A percentile compares a stretch with the other conserved stretches of the same genome.
phyloP scores from a whole-genome alignment of 2,797 vertebrate species.

The Rhinophrynus dorsalis region DNA sequence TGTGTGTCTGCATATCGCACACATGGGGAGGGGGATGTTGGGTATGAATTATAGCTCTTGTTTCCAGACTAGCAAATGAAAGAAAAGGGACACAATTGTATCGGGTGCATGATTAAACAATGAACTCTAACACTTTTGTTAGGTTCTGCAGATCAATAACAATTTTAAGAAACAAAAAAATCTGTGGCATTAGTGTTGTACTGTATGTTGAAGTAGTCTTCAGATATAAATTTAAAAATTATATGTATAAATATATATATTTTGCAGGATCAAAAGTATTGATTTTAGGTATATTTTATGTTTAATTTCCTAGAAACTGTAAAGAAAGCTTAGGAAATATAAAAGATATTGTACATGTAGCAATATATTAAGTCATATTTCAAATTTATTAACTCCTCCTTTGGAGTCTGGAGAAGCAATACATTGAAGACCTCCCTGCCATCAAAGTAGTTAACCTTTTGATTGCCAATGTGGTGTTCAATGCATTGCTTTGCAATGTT shows the following conservation, averaged over 20 bases:
- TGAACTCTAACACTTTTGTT: constrained; percentile 55
- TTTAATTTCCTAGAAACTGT: constrained; percentile 52
- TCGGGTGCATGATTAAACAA: constrained; percentile 48
- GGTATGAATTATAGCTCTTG: background rate
- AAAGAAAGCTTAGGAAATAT: constrained; percentile 14
- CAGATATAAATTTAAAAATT: constrained; percentile 60
- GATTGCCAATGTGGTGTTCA: too few relatives aligned
- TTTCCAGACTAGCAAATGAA: constrained; percentile 14
- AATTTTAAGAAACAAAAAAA: constrained; percentile 53
- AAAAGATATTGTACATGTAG: constrained; percentile 9
- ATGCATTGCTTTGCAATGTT: too few relatives aligned
- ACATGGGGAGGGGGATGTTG: background rate
- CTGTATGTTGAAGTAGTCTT: constrained; percentile 68
- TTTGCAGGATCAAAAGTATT: constrained; percentile 65
- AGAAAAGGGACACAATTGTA: constrained; percentile 56
- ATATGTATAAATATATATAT: constrained; percentile 61
- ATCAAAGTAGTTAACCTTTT: too few relatives aligned
- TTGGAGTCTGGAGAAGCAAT: too few relatives aligned
- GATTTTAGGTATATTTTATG: constrained; percentile 66
- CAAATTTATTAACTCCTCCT: too few relatives aligned
- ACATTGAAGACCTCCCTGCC: too few relatives aligned
- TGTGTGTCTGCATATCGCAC: constrained; percentile 6
- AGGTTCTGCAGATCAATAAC: constrained; percentile 44
- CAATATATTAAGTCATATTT: too few relatives aligned
- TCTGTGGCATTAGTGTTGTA: constrained; percentile 67